Evolutionary conservation across 1,140 invertebrate species (phyloP).

Genomic region (Pollicipes pollicipes): DNA sequence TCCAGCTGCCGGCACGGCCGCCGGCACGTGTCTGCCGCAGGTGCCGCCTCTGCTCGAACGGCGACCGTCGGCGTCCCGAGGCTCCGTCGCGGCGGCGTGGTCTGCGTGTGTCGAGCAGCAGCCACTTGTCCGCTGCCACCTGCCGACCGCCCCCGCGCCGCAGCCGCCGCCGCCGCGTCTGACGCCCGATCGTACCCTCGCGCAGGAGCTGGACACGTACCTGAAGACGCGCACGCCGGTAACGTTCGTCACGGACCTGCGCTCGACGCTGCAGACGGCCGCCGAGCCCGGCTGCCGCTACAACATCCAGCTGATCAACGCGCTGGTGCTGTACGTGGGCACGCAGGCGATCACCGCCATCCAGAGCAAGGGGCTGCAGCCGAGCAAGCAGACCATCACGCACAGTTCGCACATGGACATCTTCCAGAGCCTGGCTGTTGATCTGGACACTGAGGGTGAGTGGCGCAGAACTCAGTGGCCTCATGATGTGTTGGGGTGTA

Average conservation of each 20-base stretch:
- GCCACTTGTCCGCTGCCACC: too few relatives aligned
- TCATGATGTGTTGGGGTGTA: constrained; percentile 11
- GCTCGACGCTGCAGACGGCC: constrained; percentile 66
- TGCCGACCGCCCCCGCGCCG: too few relatives aligned
- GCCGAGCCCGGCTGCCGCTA: constrained; percentile 78
- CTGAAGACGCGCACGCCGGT: constrained; percentile 85
- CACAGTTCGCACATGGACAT: constrained; percentile 99
- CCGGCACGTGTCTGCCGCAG: too few relatives aligned
- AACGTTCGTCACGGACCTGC: constrained; percentile 79
- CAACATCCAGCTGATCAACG: constrained; percentile 92
- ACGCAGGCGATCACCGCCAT: constrained; percentile 85
- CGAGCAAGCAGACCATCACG: constrained; percentile 88
- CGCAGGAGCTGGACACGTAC: constrained; percentile 78
- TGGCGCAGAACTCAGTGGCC: constrained; percentile 4
- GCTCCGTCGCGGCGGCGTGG: too few relatives aligned
- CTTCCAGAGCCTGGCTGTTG: constrained; percentile 94
- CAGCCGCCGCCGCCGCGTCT: too few relatives aligned
- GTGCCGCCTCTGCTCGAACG: too few relatives aligned
- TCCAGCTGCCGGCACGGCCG: too few relatives aligned
- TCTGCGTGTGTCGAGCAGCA: too few relatives aligned
- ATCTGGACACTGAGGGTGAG: constrained; percentile 85
- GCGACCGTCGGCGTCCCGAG: too few relatives aligned
- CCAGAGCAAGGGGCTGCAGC: constrained; percentile 64
- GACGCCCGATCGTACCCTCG: too few relatives aligned
- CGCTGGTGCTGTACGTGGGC: constrained; percentile 90